Percentiles rank a stretch among this genome's conserved stretches.
These are phyloP conservation scores for Zaprionus capensis DNA, from an alignment of 1,140 invertebrate species.

Conservation along the genomic window DNA sequence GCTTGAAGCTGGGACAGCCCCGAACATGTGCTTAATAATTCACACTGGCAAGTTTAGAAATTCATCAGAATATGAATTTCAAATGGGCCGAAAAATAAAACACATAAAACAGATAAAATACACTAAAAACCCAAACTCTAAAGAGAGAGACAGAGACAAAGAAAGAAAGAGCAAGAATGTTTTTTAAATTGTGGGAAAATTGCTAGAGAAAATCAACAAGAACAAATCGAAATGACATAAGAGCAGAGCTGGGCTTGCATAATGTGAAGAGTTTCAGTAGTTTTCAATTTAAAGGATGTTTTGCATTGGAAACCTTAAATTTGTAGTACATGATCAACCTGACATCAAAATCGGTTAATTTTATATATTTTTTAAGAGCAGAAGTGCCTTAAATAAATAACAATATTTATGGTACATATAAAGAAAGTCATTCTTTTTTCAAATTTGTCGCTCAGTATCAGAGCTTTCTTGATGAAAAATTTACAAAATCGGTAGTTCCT, in stretches of 20 bases:
- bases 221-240: background rate
- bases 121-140: background rate
- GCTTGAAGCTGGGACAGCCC: constrained; percentile 4
- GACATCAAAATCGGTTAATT: too few species aligned
- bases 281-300: background rate
- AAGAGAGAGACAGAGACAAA: background rate
- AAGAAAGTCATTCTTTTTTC: too few species aligned
- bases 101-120: constrained; percentile 11
- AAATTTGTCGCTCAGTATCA: too few species aligned
- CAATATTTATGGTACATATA: too few species aligned
- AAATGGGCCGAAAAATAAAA: constrained; percentile 27
- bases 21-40: constrained; percentile 43
- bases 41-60: constrained; percentile 27
- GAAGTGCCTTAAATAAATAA: too few species aligned
- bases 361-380: too few species aligned
- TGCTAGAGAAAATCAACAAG: background rate
- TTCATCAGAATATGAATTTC: constrained; percentile 32
- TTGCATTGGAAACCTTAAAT: too few species aligned
- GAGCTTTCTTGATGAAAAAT: too few species aligned
- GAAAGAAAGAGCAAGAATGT: background rate
- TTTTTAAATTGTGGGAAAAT: background rate
- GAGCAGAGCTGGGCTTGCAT: background rate
- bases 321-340: too few species aligned
- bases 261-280: background rate
- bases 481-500: too few species aligned